Conservation (phyloP, 2,113 vertebrate genomes). For the Psophia crepitans region DNA sequence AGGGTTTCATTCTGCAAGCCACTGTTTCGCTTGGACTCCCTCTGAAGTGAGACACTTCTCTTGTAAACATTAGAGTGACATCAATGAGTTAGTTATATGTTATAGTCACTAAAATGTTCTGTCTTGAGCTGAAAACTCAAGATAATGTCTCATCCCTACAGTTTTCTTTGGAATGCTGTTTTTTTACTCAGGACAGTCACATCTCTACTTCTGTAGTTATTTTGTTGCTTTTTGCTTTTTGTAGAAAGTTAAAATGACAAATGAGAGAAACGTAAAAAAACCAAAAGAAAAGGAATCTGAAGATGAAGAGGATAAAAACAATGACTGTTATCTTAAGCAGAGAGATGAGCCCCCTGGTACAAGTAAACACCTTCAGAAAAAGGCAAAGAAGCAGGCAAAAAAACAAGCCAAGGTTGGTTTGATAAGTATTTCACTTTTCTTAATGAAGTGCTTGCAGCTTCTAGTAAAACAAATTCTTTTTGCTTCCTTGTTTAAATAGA, state of each 20-base stretch:
- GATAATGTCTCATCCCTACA: not conserved
- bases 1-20: not conserved
- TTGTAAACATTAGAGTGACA: not conserved
- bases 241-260: slow-evolving; percentile 77
- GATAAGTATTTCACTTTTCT: not conserved
- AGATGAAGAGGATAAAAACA: slow-evolving; percentile 66
- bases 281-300: slow-evolving; percentile 70
- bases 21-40: not conserved
- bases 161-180: not conserved
- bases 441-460: not conserved
- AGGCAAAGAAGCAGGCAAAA: slow-evolving; percentile 92
- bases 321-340: slow-evolving; percentile 71
- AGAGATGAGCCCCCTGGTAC: slow-evolving; percentile 71
- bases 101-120: not conserved
- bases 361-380: slow-evolving; percentile 95
- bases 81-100: not conserved
- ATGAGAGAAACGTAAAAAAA: slow-evolving; percentile 78
- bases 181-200: not conserved
- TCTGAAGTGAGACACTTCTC: not conserved
- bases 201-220: not conserved
- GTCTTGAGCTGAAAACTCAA: not conserved
- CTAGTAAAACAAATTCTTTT: not conserved
- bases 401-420: slow-evolving; percentile 91
- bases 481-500: not conserved
- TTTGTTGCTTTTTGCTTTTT: slow-evolving; percentile 6